Evolutionary conservation across 2,797 vertebrate species (phyloP).

Genomic region (Eleutherodactylus coqui): DNA sequence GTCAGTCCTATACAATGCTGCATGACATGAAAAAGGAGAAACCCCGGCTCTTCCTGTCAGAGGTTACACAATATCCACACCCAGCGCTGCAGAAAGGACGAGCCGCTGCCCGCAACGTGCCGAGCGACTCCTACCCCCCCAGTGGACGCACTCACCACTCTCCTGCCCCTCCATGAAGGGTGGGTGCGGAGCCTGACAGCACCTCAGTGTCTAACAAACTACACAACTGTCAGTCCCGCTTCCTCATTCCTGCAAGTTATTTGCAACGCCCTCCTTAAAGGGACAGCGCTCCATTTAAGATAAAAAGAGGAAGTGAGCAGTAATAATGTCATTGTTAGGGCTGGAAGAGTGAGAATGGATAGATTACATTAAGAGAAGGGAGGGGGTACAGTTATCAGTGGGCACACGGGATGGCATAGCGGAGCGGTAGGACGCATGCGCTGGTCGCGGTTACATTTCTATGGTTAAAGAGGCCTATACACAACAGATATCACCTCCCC

Average conservation of each 20-base stretch:
- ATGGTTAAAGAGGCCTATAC: not conserved
- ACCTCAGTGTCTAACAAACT: conserved; percentile 1
- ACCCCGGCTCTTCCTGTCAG: conserved; percentile 34
- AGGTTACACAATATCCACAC: conserved; percentile 60
- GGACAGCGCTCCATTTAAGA: not conserved
- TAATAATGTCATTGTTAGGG: not conserved
- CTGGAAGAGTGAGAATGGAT: not conserved
- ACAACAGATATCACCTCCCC: not conserved
- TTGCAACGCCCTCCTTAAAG: conserved; percentile 59
- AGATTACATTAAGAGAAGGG: not conserved
- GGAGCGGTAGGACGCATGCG: not conserved
- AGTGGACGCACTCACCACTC: too few species aligned
- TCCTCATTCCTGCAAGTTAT: conserved; percentile 53
- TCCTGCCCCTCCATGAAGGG: too few species aligned
- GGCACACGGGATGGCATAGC: not conserved
- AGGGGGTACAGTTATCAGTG: not conserved
- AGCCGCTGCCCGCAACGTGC: not conserved
- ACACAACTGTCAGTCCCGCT: conserved; percentile 2
- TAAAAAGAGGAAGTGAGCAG: conserved; percentile 59
- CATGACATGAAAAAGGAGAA: not conserved
- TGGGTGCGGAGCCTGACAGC: not conserved
- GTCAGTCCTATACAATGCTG: not conserved
- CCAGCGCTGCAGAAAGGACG: conserved; percentile 12
- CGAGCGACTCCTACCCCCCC: too few species aligned
- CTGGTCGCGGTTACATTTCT: not conserved